phyloP scores from a whole-genome alignment of 2,888 invertebrate genomes.

The Rutpela maculata region DNA sequence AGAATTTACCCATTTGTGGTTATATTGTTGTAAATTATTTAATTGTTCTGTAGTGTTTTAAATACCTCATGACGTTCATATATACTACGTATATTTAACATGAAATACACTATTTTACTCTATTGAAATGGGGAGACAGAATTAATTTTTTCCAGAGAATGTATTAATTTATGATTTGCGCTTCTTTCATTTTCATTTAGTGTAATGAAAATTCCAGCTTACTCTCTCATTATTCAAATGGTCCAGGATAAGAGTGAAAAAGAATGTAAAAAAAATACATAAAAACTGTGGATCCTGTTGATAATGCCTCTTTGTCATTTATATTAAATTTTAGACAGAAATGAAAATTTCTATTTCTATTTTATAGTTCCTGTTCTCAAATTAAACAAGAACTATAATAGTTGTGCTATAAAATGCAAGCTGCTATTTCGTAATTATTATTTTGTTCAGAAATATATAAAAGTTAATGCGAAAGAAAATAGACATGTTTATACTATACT shows the following conservation, averaged over 20 bases:
- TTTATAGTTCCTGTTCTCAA: neutral
- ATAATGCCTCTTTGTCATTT: neutral
- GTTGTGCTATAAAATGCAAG: neutral
- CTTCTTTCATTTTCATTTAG: neutral
- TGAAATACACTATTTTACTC: no score
- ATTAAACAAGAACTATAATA: neutral
- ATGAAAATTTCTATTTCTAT: neutral
- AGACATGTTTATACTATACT: neutral
- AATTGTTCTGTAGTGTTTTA: no score
- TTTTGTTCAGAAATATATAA: neutral
- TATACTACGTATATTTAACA: no score
- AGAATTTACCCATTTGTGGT: no score
- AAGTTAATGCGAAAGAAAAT: neutral
- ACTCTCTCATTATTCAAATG: neutral
- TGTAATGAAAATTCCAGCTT: neutral
- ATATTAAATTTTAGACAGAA: neutral
- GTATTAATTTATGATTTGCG: no score
- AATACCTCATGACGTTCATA: no score
- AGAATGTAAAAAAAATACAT: no score
- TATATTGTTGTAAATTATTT: no score
- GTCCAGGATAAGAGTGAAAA: neutral
- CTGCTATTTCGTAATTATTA: neutral
- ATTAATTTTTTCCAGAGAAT: no score
- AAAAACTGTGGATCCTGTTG: neutral
- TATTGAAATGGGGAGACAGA: no score